Percentiles rank a stretch among this genome's conserved stretches.
Evolutionary conservation across 2,797 vertebrate species (phyloP).

Genomic region (Trachurus trachurus): DNA sequence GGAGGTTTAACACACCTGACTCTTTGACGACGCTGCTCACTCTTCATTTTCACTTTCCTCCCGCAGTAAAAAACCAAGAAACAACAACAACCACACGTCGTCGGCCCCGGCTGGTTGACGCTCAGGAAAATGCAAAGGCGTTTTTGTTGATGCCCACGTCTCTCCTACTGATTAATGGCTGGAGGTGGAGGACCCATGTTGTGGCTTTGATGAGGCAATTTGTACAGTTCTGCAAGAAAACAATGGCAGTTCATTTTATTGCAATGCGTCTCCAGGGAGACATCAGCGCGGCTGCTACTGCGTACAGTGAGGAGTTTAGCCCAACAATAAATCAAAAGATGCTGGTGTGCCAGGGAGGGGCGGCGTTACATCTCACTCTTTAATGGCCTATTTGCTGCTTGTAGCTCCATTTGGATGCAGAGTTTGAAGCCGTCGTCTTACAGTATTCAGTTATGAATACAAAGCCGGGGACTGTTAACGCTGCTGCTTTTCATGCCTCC

Average conservation of each 20-base stretch:
- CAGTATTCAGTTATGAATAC: slow-evolving; percentile 35
- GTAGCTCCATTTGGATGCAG: slow-evolving; percentile 59
- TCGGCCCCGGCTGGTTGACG: slow-evolving; percentile 49
- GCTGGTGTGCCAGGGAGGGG: slow-evolving; percentile 46
- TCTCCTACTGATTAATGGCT: slow-evolving; percentile 74
- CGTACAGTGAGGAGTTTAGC: slow-evolving; percentile 59
- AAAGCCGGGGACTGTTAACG: slow-evolving; percentile 39
- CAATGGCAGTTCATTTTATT: slow-evolving; percentile 80
- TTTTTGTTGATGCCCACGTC: slow-evolving; percentile 32
- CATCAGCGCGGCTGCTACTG: slow-evolving; percentile 59
- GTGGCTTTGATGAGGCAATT: slow-evolving; percentile 82
- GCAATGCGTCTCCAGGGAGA: slow-evolving; percentile 72
- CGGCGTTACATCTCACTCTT: slow-evolving; percentile 45
- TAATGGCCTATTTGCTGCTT: slow-evolving; percentile 69
- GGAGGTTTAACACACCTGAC: background rate
- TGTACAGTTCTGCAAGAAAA: slow-evolving; percentile 77
- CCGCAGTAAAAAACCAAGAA: slow-evolving; percentile 20
- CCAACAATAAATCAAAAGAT: slow-evolving; percentile 76
- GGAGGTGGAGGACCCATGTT: slow-evolving; percentile 77
- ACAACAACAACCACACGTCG: slow-evolving; percentile 42
- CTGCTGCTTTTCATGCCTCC: slow-evolving; percentile 41
- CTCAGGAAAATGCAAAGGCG: slow-evolving; percentile 40
- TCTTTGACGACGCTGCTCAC: background rate
- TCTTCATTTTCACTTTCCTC: slow-evolving; percentile 33
- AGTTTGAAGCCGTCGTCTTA: slow-evolving; percentile 44